Evolutionary conservation across 2,113 vertebrate species (phyloP).

Genomic region (Phyllostomus hastatus): DNA sequence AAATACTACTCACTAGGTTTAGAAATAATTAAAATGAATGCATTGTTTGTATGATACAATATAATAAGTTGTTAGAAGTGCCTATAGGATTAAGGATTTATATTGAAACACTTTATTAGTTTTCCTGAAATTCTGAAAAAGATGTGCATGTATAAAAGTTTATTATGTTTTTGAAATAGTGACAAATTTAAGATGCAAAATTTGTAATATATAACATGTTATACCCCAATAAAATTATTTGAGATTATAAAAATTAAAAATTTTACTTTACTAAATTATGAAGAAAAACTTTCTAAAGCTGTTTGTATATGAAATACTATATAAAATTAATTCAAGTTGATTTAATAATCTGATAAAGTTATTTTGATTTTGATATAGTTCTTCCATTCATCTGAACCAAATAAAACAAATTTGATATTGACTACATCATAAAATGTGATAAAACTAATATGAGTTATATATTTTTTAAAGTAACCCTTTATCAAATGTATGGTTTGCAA

Average conservation of each 20-base stretch:
- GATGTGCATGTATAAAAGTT: neutral
- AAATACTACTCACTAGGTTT: conserved; percentile 38
- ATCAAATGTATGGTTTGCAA: no score
- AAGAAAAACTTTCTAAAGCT: neutral
- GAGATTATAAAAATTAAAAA: neutral
- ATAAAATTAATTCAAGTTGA: neutral
- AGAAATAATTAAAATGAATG: conserved; percentile 59
- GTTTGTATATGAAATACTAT: neutral
- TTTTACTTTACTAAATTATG: neutral
- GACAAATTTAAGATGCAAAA: neutral
- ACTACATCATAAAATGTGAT: neutral
- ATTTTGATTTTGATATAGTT: conserved; percentile 14
- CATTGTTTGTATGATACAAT: conserved; percentile 21
- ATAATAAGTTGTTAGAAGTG: conserved; percentile 37
- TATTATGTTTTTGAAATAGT: neutral
- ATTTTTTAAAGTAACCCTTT: no score
- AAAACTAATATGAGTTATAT: neutral
- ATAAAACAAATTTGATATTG: neutral
- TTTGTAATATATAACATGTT: neutral
- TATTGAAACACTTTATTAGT: conserved; percentile 41
- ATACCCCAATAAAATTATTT: neutral
- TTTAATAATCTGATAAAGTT: neutral
- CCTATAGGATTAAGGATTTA: neutral
- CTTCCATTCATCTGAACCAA: neutral
- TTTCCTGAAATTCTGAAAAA: neutral